Percentiles rank a stretch among this genome's conserved stretches.
These are phyloP conservation scores for Cyphomyrus discorhynchus DNA, from an alignment of 2,113 vertebrate species.

Conservation along the genomic window DNA sequence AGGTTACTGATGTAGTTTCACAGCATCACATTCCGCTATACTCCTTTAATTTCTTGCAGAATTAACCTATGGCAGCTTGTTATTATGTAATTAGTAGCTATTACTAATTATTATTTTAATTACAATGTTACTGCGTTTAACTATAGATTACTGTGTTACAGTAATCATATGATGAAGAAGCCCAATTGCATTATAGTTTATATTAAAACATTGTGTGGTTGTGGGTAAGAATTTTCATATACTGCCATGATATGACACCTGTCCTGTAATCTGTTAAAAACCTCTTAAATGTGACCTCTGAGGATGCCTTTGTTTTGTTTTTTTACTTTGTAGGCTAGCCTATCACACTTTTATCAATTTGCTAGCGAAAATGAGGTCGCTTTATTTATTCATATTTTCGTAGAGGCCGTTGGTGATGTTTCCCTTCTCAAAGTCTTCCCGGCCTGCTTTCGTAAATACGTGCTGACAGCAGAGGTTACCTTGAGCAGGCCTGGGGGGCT, in stretches of 20 bases:
- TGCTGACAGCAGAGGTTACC: conserved; percentile 73
- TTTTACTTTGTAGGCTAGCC: conserved; percentile 27
- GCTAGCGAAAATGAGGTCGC: conserved; percentile 43
- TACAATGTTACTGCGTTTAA: neutral
- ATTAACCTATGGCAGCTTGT: neutral
- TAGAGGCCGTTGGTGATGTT: conserved; percentile 42
- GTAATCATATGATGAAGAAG: neutral
- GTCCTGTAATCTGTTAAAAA: neutral
- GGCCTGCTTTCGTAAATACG: conserved; percentile 59
- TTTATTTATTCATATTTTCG: conserved; percentile 49
- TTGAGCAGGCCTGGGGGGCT: conserved; percentile 61
- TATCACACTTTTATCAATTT: conserved; percentile 34
- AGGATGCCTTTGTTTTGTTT: neutral
- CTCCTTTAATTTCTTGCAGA: neutral
- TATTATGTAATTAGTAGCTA: neutral
- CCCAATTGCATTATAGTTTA: neutral
- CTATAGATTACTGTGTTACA: neutral
- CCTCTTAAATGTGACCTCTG: neutral
- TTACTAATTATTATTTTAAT: neutral
- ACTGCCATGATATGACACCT: neutral
- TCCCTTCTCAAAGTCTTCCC: conserved; percentile 53
- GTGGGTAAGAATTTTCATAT: neutral
- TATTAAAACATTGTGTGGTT: neutral
- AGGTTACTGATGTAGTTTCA: neutral
- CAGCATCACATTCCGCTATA: neutral